Evolutionary conservation across 2,888 invertebrate genomes (phyloP), one percentile per base, ranked within the genome.

Genomic region (Melanostoma mellinum): DNA sequence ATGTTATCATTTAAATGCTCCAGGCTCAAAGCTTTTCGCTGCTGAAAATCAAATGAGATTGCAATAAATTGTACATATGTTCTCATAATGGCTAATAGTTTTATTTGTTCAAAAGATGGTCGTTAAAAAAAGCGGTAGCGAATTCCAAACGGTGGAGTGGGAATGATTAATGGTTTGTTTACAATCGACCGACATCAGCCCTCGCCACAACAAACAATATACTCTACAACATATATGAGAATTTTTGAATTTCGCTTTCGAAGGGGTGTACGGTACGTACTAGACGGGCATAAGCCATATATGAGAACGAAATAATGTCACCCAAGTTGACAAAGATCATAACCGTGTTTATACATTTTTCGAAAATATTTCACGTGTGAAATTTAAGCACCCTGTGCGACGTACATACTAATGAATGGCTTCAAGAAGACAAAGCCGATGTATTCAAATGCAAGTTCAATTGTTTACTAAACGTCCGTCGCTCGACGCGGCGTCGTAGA

Each of bases 311-410:
- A 20, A 20, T 20, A 20, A 20, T 20, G 20, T 44, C 56, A 2
- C 72, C 44, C 61, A 55, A 67, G 55, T 68, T 68, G 67, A 67
- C 67, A 74, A 74, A 79, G 79, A 65, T 3, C 6, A 46, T 68
- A 46, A 44, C 30, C 35, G 33, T 46, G n/a, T 65, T 38, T 42
- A 20, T 20, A 33, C 20, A 1, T 38, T 4, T 63, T 78, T 73
- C 6, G 5, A 36, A 72, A 67, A 67, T 50, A 68, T 36, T 30
- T 79, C 68, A 55, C 68, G 61, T 74, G 50, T 40, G 32, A 61
- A 56, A 61, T 52, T 20, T 42, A 6, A 53, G 30, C 20, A 48
- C 40, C 30, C n/a, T 32, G 6, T 46, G 20, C n/a, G 36, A 20
- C 20, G 4, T 6, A 44, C 65, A 72, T 67, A 67, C 33, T 46